Conservation (phyloP, 2,797 vertebrate genomes). For the Clangula hyemalis region DNA sequence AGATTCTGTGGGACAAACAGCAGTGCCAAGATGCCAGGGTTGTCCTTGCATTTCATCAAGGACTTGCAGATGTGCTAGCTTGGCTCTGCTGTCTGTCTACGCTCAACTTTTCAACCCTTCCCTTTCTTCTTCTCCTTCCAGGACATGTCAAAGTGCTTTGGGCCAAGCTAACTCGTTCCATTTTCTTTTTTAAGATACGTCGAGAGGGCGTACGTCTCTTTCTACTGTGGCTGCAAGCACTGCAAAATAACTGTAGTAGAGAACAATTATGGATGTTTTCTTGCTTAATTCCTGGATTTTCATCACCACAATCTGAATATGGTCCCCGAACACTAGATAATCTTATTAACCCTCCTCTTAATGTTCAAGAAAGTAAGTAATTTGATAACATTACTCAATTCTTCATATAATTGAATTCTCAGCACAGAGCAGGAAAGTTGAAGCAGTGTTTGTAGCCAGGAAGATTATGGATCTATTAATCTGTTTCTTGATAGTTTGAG, state of each 20-base stretch:
- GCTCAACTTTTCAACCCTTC: neutral
- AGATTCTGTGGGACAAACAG: neutral
- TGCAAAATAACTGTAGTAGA: slow-evolving; percentile 92
- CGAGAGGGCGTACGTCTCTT: slow-evolving; percentile 97
- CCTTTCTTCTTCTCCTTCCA: neutral
- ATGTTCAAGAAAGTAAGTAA: slow-evolving; percentile 92
- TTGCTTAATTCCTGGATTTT: slow-evolving; percentile 97
- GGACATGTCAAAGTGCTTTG: neutral
- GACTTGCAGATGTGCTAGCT: neutral
- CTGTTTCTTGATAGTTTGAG: neutral
- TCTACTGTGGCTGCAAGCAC: slow-evolving; percentile 96
- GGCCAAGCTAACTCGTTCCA: neutral
- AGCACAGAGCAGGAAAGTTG: neutral
- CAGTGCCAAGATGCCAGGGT: neutral
- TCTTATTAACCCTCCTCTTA: slow-evolving; percentile 93
- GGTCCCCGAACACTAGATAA: slow-evolving; percentile 94
- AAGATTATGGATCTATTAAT: neutral
- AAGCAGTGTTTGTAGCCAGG: neutral
- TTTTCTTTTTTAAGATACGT: slow-evolving; percentile 85
- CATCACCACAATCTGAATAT: slow-evolving; percentile 89
- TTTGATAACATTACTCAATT: neutral
- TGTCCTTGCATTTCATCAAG: neutral
- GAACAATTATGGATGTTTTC: slow-evolving; percentile 98
- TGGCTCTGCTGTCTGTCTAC: neutral
- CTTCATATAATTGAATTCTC: neutral